phyloP scores from a whole-genome alignment of 1,140 invertebrate species.

The Drosophila willistoni region DNA sequence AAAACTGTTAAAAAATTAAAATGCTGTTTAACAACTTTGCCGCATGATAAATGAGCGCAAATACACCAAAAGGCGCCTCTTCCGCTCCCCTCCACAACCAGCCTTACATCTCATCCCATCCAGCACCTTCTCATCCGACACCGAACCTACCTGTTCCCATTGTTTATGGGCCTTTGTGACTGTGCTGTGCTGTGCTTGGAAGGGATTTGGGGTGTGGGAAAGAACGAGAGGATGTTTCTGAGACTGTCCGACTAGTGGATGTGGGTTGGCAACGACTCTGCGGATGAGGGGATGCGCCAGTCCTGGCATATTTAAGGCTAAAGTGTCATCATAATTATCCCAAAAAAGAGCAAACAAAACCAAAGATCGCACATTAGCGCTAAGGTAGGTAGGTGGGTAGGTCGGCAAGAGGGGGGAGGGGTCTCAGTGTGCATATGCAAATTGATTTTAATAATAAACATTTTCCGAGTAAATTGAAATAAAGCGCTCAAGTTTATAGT shows the following conservation, averaged over 20 bases:
- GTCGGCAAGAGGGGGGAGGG: too few species aligned
- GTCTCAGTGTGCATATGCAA: conserved; percentile 42
- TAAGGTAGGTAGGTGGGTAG: not conserved
- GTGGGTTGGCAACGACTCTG: not conserved
- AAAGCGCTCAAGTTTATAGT: conserved; percentile 13
- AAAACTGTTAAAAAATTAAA: conserved; percentile 80
- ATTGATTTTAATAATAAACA: conserved; percentile 58
- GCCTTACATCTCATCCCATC: not conserved
- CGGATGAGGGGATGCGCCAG: conserved; percentile 4
- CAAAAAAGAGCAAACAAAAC: conserved; percentile 53
- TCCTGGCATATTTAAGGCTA: conserved; percentile 64
- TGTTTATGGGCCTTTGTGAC: conserved; percentile 66
- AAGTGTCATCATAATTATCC: conserved; percentile 68
- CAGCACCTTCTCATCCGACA: not conserved
- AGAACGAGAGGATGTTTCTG: not conserved
- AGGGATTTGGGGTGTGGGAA: conserved; percentile 29
- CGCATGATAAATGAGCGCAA: conserved; percentile 75
- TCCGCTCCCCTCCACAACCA: conserved; percentile 7
- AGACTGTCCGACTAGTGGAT: conserved; percentile 7
- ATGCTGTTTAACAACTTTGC: conserved; percentile 77
- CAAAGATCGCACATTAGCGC: not conserved
- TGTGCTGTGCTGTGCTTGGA: not conserved
- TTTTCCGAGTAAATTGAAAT: conserved; percentile 37
- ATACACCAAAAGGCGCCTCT: conserved; percentile 59
- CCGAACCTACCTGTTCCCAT: conserved; percentile 42